Conservation (phyloP, 1,140 invertebrate species). For the Aphelenchoides fujianensis region DNA sequence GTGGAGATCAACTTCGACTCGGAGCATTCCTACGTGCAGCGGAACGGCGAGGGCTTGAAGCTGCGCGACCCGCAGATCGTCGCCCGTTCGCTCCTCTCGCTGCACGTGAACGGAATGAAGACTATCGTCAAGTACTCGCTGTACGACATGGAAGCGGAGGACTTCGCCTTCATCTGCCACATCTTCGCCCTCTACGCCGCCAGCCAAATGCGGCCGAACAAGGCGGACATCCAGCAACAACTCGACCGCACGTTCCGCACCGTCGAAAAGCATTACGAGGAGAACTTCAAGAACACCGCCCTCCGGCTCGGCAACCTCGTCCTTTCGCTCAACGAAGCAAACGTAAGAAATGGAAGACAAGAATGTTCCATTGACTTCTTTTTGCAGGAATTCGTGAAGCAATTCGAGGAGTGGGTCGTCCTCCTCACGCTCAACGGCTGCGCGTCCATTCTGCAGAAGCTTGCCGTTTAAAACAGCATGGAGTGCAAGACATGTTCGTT, state of each 20-base stretch:
- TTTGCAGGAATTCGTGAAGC: not conserved
- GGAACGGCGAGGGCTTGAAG: not conserved
- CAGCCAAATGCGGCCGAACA: not conserved
- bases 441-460: not conserved
- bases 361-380: not conserved
- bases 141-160: not conserved
- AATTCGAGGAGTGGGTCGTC: slow-evolving; percentile 15
- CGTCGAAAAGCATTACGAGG: not conserved
- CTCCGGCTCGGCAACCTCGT: slow-evolving; percentile 1
- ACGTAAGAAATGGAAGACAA: not conserved
- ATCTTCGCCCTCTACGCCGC: not conserved
- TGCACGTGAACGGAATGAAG: not conserved
- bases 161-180: slow-evolving; percentile 2
- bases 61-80: not conserved
- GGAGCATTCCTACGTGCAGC: not conserved
- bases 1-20: not conserved
- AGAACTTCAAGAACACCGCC: not conserved
- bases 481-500: too few species aligned
- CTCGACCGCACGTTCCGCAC: not conserved
- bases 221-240: not conserved
- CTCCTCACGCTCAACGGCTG: slow-evolving; percentile 3
- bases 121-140: not conserved
- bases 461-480: too few species aligned
- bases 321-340: not conserved
- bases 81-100: not conserved